Evolutionary conservation across 2,797 vertebrate genomes (phyloP), one percentile per base, ranked within the genome.

Genomic region (Anolis apletophallus): DNA sequence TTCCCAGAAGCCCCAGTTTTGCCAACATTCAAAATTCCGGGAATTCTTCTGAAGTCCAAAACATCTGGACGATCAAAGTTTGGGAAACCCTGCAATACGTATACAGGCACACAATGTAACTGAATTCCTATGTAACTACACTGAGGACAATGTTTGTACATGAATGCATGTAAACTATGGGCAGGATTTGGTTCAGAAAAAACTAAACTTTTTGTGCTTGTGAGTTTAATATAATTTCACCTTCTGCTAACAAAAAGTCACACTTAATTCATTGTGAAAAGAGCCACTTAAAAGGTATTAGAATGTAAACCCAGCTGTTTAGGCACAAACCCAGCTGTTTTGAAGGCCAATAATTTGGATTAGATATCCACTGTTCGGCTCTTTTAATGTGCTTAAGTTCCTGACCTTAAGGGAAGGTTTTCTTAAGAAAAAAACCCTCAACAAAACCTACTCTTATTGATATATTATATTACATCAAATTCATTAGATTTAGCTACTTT

Each of bases 281-380:
- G 91, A 93, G 93, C 92, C 91, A 93, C 94, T 95, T 95, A 94
- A 93, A 94, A 94, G 90, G 91, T 93, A 94, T 95, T 94, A 95
- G 89, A 93, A 89, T 68, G 67, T 46, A 46, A 46, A 46, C 7
- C 46, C 46, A 46, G 46, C 46, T 46, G 46, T 46, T 46, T 46
- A 46, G 26, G 90, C 84, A 92, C 93, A 95, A 94, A 93, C 91
- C 94, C 94, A 94, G 94, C 94, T 95, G 94, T 94, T 95, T 91
- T 89, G 89, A 93, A 94, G 91, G 84, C 90, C 91, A 94, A 91
- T 95, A 95, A 95, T 94, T 94, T 94, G 93, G 94, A 94, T 95
- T 95, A 95, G 90, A 91, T 94, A 89, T 95, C 93, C 87, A 90
- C 90, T 93, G 90, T 94, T 94, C 94, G 89, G 80, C 75, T 80